Conservation (phyloP, 2,797 vertebrate species). For the Melanotaenia boesemani region DNA sequence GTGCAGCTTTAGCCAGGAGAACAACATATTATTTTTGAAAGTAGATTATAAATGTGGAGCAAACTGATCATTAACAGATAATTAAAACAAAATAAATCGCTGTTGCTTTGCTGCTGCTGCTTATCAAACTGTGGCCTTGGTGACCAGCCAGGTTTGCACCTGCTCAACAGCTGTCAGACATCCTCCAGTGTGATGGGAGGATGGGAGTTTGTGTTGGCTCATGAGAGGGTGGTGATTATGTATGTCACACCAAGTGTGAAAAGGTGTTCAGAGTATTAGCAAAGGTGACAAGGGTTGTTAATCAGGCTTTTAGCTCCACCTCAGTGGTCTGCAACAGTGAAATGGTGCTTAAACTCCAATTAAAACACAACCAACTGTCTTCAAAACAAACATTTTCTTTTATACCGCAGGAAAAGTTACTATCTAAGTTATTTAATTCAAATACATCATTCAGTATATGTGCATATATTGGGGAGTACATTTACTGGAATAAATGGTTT, state of each 20-base stretch:
- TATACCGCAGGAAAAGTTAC: neutral
- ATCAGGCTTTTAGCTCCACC: slow-evolving; percentile 4
- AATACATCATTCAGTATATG: neutral
- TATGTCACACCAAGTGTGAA: neutral
- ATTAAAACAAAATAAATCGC: neutral
- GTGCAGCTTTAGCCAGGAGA: no score
- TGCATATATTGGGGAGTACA: neutral
- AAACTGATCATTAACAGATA: neutral
- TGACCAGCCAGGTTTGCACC: neutral
- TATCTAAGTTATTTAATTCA: no score
- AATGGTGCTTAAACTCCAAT: neutral
- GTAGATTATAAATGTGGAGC: neutral
- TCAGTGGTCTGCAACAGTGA: slow-evolving; percentile 8
- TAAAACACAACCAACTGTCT: neutral
- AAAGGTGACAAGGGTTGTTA: slow-evolving; percentile 1
- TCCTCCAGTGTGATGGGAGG: neutral
- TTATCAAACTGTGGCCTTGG: neutral
- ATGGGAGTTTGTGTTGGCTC: neutral
- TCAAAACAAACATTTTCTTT: neutral
- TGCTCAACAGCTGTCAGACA: slow-evolving; percentile 5
- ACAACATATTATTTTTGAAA: no score
- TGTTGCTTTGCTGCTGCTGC: neutral
- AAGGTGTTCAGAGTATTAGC: neutral
- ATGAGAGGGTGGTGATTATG: neutral
- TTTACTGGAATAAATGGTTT: neutral